phyloP scores from a whole-genome alignment of 2,888 invertebrate species.

The Cryptus viduatorius region DNA sequence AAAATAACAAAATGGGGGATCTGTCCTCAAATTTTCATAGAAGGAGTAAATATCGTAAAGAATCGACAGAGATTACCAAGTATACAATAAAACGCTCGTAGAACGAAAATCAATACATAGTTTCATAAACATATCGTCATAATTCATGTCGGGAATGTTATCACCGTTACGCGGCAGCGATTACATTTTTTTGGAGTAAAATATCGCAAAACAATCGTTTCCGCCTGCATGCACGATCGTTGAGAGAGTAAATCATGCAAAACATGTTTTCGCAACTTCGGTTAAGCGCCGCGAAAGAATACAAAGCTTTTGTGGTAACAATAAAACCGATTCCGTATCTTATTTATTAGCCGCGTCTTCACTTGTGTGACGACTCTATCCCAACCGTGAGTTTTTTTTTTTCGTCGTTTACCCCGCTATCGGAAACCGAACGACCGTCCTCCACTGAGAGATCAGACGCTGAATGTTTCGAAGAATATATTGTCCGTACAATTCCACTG shows the following conservation, averaged over 20 bases:
- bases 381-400: background rate
- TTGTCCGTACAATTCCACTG: background rate
- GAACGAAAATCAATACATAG: too few species aligned
- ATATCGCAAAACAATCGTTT: background rate
- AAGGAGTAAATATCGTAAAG: too few species aligned
- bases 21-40: too few species aligned
- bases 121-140: too few species aligned
- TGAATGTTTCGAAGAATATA: background rate
- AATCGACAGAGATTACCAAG: too few species aligned
- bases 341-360: background rate
- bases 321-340: background rate
- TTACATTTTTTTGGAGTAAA: background rate
- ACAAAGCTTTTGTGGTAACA: conserved; percentile 2
- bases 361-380: background rate
- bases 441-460: background rate
- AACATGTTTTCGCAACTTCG: conserved; percentile 10
- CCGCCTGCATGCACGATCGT: background rate
- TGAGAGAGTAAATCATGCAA: conserved; percentile 2
- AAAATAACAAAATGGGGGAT: too few species aligned
- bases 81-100: too few species aligned
- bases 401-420: conserved; percentile 5
- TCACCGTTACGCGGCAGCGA: too few species aligned
- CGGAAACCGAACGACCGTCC: conserved; percentile 5
- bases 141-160: too few species aligned
- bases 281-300: background rate